A percentile compares a stretch with the other conserved stretches of the same genome.
Conservation (phyloP, 2,888 invertebrate genomes). For the Oscheius sp. region DNA sequence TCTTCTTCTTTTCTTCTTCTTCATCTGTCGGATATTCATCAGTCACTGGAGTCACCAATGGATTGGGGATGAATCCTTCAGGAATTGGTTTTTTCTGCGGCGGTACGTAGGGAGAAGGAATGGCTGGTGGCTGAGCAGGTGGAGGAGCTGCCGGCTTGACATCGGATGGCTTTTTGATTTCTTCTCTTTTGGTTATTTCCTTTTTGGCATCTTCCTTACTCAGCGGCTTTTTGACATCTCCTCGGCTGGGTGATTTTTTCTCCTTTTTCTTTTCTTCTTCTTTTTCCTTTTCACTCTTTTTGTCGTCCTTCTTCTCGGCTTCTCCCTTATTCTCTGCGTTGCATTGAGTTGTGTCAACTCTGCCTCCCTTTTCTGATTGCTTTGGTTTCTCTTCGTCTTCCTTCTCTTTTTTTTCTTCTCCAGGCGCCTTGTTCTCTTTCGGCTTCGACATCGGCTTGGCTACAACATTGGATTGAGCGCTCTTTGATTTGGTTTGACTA, state of each 20-base stretch:
- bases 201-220: too few species aligned
- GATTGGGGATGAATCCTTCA: conserved; percentile 4
- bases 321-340: not conserved
- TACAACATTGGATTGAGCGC: not conserved
- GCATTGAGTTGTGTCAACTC: not conserved
- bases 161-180: not conserved
- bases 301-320: too few species aligned
- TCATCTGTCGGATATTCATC: conserved; percentile 27
- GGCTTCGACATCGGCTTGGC: not conserved
- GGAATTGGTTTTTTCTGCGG: not conserved
- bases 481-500: not conserved
- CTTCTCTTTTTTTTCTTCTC: not conserved
- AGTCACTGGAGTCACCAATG: conserved; percentile 12
- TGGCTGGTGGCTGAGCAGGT: not conserved
- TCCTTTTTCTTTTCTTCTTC: not conserved
- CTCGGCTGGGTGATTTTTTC: not conserved
- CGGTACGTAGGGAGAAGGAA: not conserved
- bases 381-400: not conserved
- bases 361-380: not conserved
- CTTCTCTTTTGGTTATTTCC: too few species aligned
- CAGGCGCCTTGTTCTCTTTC: not conserved
- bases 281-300: too few species aligned
- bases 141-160: not conserved
- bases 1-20: conserved; percentile 20
- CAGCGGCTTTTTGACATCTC: too few species aligned